phyloP scores from a whole-genome alignment of 1,140 invertebrate genomes.

The Lucilia sericata region DNA sequence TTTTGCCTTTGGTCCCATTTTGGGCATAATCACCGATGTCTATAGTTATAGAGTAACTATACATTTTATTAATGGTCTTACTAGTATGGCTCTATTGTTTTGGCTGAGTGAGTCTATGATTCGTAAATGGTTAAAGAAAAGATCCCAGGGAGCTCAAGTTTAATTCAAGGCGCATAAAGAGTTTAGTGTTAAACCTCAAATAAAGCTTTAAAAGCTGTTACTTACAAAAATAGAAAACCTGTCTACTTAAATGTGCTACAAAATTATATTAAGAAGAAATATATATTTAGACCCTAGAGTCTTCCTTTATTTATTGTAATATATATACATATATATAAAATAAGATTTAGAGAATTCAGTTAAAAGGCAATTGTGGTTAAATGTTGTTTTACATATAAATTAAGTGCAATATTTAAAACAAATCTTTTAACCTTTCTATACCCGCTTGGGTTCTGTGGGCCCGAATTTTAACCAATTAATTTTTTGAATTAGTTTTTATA shows the following conservation, averaged over 20 bases:
- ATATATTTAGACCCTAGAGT: background rate
- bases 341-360: no score
- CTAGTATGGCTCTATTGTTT: conserved; percentile 54
- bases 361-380: no score
- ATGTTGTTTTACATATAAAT: no score
- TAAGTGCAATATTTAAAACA: no score
- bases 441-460: no score
- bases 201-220: background rate
- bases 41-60: conserved; percentile 59
- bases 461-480: no score
- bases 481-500: no score
- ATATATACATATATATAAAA: no score
- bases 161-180: background rate
- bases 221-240: background rate
- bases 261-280: background rate
- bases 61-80: conserved; percentile 57
- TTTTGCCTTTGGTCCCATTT: conserved; percentile 72
- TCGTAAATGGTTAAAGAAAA: conserved; percentile 51
- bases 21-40: conserved; percentile 68
- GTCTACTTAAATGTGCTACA: background rate
- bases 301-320: background rate
- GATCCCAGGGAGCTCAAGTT: conserved; percentile 46
- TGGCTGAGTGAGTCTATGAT: conserved; percentile 56
- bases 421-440: no score
- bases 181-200: background rate